These are phyloP conservation scores for Nasonia longicornis DNA, from an alignment of 1,140 invertebrate genomes.

Conservation along the genomic window DNA sequence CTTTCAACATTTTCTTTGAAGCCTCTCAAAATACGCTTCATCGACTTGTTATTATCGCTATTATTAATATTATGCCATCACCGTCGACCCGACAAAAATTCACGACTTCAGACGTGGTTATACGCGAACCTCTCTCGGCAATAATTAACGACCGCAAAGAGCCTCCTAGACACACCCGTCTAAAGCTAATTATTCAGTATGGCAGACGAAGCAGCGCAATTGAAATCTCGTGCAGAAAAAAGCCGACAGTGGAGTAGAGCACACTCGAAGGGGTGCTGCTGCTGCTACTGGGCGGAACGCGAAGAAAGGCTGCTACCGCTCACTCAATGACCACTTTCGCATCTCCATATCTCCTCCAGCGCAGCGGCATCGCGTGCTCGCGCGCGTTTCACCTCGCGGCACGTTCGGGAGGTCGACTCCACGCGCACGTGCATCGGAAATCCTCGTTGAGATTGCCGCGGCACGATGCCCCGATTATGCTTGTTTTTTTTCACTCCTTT, in stretches of 20 bases:
- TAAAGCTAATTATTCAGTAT: slow-evolving; percentile 9
- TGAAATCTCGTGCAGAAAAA: neutral
- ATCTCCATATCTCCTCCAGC: slow-evolving; percentile 8
- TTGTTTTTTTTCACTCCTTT: neutral
- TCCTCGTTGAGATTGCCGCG: slow-evolving; percentile 21
- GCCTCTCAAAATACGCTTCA: no score
- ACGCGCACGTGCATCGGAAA: neutral
- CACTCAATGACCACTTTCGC: slow-evolving; percentile 22
- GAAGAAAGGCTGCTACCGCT: neutral
- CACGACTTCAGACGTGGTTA: neutral
- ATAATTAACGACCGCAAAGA: neutral
- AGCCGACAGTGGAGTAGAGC: neutral
- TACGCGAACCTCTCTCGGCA: neutral
- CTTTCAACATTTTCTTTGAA: neutral
- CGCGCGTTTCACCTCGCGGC: neutral
- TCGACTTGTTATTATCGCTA: no score
- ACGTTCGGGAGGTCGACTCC: neutral
- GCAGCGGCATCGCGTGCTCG: neutral
- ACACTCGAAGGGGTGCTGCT: neutral
- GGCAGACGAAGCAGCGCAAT: neutral
- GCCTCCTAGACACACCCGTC: neutral
- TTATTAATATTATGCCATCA: no score
- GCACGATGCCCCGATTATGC: slow-evolving; percentile 2
- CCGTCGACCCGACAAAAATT: neutral
- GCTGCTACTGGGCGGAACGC: neutral